Base-by-base conservation (phyloP, 2,797 vertebrate species). In the Pampus argenteus region DNA sequence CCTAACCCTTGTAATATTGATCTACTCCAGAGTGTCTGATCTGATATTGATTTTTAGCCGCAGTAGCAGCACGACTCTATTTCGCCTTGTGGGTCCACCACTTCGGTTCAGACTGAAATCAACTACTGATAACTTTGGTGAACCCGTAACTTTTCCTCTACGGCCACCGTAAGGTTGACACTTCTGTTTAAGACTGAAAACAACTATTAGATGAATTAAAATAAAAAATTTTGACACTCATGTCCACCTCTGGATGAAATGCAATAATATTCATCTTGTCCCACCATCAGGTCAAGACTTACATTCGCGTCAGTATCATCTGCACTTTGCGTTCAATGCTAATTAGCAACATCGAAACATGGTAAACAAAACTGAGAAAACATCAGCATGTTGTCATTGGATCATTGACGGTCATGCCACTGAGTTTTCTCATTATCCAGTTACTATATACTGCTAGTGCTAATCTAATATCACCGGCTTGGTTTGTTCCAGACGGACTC, bases 401-500 rank as follows among this genome's bases (percentile, higher is more conserved):
- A 28, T 28, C 15, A 38, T 40, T 61, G 10, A 26, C 7, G 6
- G 50, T n/a, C n/a, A n/a, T n/a, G n/a, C n/a, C 9, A 18, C 47
- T 29, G 49, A n/a, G n/a, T 64, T 71, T 74, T 22, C 66, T 69
- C 64, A 38, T 87, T 66, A 72, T 61, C 40, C 47, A 15, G 56
- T 62, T 62, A 61, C 56, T 38, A 14, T 47, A 14, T 47, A 48
- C 60, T 49, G 50, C 60, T 15, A 3, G 6, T 58, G 25, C 62
- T 71, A 66, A 74, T 78, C 45, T 38, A 63, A 79, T 74, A 28
- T 22, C 42, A 18, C 44, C 13, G 29, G 23, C 13, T 69, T n/a
- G 7, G 38, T 66, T 79, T 56, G 13, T 6, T 50, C 26, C 36
- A 14, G 26, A 72, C 42, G 31, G 50, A 22, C 17, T 42, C 15